Evolutionary conservation across 2,113 vertebrate species (phyloP).

Genomic region (Lagenorhynchus albirostris): DNA sequence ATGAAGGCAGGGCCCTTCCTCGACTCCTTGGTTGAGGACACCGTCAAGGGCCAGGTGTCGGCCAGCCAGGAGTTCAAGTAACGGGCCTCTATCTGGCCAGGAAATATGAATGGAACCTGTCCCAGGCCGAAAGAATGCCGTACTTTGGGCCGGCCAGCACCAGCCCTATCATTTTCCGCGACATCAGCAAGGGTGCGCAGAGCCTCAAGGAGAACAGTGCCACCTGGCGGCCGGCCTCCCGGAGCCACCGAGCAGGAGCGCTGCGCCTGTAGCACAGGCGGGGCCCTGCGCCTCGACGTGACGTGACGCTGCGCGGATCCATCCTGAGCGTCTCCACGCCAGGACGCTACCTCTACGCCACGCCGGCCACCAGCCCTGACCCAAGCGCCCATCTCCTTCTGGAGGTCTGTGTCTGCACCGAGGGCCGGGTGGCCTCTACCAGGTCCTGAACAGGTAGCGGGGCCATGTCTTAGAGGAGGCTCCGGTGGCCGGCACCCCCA

Average conservation of each 20-base stretch:
- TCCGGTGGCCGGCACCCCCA: slow-evolving; percentile 86
- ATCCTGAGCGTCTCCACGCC: slow-evolving; percentile 91
- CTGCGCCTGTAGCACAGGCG: slow-evolving; percentile 93
- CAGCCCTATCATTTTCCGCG: slow-evolving; percentile 87
- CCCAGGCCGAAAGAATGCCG: slow-evolving; percentile 90
- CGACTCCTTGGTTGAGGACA: slow-evolving; percentile 88
- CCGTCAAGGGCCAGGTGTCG: slow-evolving; percentile 86
- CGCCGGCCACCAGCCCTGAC: slow-evolving; percentile 87
- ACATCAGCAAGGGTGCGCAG: slow-evolving; percentile 92
- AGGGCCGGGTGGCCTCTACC: slow-evolving; percentile 85
- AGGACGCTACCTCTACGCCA: slow-evolving; percentile 85
- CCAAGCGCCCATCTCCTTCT: slow-evolving; percentile 90
- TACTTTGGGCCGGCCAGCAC: slow-evolving; percentile 92
- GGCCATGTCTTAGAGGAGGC: slow-evolving; percentile 90
- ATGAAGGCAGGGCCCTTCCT: slow-evolving; percentile 89
- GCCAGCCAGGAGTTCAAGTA: slow-evolving; percentile 88
- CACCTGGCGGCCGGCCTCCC: slow-evolving; percentile 69
- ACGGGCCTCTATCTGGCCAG: slow-evolving; percentile 87
- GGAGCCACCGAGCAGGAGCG: slow-evolving; percentile 78
- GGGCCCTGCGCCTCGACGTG: slow-evolving; percentile 82
- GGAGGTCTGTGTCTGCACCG: slow-evolving; percentile 90
- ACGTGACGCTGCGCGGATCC: slow-evolving; percentile 88
- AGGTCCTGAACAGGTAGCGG: slow-evolving; percentile 89
- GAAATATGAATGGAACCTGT: slow-evolving; percentile 89
- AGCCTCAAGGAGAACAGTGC: slow-evolving; percentile 92